Evolutionary conservation across 2,113 vertebrate species (phyloP).

Genomic region (Patagioenas fasciata): DNA sequence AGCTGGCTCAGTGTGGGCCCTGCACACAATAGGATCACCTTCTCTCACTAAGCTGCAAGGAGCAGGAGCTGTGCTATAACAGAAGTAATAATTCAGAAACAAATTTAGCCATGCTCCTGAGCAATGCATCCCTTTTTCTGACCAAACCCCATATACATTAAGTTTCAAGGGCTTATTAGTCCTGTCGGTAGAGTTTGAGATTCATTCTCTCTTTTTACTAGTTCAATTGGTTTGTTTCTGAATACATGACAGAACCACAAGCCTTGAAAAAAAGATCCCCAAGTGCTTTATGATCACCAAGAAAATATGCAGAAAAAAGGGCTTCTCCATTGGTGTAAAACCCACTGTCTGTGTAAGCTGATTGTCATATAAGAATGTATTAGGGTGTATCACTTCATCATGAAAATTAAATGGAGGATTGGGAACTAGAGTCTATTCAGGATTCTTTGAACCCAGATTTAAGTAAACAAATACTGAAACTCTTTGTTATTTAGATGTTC

Average conservation of each 20-base stretch:
- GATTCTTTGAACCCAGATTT: constrained; percentile 10
- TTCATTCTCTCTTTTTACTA: background rate
- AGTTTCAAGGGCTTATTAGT: background rate
- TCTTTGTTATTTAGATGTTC: background rate
- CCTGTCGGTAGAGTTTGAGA: background rate
- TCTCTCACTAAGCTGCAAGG: background rate
- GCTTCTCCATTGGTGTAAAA: background rate
- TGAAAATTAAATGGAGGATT: background rate
- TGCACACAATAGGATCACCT: background rate
- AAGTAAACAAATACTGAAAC: background rate
- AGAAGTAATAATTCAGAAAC: background rate
- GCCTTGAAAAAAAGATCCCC: background rate
- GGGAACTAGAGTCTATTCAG: background rate
- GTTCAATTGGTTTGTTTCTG: background rate
- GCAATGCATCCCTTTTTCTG: background rate
- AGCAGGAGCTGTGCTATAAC: background rate
- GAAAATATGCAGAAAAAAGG: background rate
- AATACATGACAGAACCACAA: background rate
- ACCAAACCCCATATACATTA: background rate
- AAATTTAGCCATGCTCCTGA: background rate
- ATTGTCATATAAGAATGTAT: background rate
- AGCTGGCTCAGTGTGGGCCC: background rate
- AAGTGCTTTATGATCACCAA: background rate
- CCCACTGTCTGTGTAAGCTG: background rate
- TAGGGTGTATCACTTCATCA: background rate